Evolutionary conservation across 1,140 invertebrate genomes (phyloP), one percentile per base, ranked within the genome.

Genomic region (Psix sp.): DNA sequence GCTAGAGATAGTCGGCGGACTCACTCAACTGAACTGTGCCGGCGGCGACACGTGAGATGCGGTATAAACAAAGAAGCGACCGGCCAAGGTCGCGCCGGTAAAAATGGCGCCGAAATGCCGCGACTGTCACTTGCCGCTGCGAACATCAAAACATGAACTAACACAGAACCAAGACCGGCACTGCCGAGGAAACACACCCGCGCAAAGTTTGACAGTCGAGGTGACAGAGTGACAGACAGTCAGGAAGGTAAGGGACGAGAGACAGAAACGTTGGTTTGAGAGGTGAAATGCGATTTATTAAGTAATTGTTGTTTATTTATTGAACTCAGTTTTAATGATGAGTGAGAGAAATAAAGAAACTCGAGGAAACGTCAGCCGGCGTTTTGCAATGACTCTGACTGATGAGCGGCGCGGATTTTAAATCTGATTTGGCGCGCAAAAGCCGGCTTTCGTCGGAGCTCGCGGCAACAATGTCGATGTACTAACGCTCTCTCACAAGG

Each of bases 401-500:
- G 36, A 18, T 43, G 10, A 40, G n/a, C 5, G 15, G 2, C 0
- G 11, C 26, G 7, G 5, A 11, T 9, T 42, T 38, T 35, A 3
- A 31, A 29, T 71, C 29, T 54, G 18, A 33, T 35, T 48, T 57
- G 60, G 70, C 36, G 72, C 76, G 67, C 54, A 63, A 52, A 45
- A 52, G 57, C 71, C 63, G 71, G 71, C 62, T 57, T 57, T 40
- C 15, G 42, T 60, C 38, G 26, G 45, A 54, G 76, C 67, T 59
- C 59, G 48, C 48, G 29, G 60, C 72, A n/a, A n/a, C n/a, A n/a
- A n/a, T 46, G n/a, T 5, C 13, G 5, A 3, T 35, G 33, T 5
- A 35, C 18, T 49, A 49, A 59, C 74, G 74, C 62, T 81, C 76
- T 81, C 83, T 57, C 80, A 80, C 78, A 77, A 82, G 77, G 78